A percentile compares a stretch with the other conserved stretches of the same genome.
Evolutionary conservation across 1,140 invertebrate genomes (phyloP).

Genomic region (Euglossa dilemma): DNA sequence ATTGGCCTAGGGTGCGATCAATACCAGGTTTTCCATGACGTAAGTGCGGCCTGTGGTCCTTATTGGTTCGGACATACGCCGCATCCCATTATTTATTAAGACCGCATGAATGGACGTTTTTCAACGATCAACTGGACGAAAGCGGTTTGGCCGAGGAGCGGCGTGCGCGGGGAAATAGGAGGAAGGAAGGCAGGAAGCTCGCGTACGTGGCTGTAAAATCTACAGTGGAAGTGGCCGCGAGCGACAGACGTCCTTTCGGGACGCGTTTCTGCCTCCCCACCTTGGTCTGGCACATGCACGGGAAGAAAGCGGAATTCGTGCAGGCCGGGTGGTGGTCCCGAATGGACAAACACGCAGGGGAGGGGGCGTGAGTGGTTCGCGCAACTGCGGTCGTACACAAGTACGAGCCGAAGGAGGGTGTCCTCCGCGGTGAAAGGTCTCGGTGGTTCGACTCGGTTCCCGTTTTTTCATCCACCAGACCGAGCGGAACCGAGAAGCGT

Average conservation of each 20-base stretch:
- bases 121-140: not conserved
- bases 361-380: slow-evolving; percentile 59
- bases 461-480: not conserved
- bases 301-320: slow-evolving; percentile 58
- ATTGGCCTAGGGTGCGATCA: slow-evolving; percentile 72
- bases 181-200: not conserved
- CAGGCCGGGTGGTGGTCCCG: slow-evolving; percentile 27
- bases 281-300: slow-evolving; percentile 39
- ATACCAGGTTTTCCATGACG: slow-evolving; percentile 79
- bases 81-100: slow-evolving; percentile 82
- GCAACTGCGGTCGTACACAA: slow-evolving; percentile 68
- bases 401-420: slow-evolving; percentile 42
- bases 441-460: slow-evolving; percentile 37
- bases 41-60: slow-evolving; percentile 72
- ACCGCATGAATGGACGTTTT: slow-evolving; percentile 66
- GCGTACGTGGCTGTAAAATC: not conserved
- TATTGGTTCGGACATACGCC: slow-evolving; percentile 79
- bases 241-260: slow-evolving; percentile 37
- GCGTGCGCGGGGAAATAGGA: too few relatives aligned
- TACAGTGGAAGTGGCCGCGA: slow-evolving; percentile 4
- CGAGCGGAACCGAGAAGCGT: not conserved
- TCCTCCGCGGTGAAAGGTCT: slow-evolving; percentile 26
- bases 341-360: slow-evolving; percentile 13
- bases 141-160: not conserved
- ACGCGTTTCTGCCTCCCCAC: slow-evolving; percentile 26